Base-by-base conservation (phyloP, 2,113 vertebrate species). In the Ivindomyrus marchei region DNA sequence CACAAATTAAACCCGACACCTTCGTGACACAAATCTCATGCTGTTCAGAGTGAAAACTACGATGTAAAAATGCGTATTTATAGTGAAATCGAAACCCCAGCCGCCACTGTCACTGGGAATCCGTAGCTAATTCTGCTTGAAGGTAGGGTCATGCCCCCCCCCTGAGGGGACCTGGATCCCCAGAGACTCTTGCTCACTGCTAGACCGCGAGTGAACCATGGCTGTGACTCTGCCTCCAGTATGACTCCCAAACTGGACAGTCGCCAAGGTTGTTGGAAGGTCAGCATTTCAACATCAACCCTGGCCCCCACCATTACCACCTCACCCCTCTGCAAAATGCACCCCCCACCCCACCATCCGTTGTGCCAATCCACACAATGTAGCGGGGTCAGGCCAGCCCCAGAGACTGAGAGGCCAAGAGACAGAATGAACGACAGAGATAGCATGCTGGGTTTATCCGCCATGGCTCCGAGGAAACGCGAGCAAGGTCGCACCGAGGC, bases 401-500 rank as follows among this genome's bases (percentile, higher is more conserved):
- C 50, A 84, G 88, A 89, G 70, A 85, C 21, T 19, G 21, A 49
- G 74, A 50, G 52, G 45, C 46, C 3, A 45, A 58, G 89, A 88
- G 45, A 56, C 49, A 56, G 86, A 27, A 49, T 49, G 77, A 89
- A 74, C 24, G 45, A 62, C 50, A 86, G 56, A 62, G 45, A 88
- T 91, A 92, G 91, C 91, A 87, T 62, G 89, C 90, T 89, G 89
- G 87, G 90, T 91, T 93, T 93, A 92, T 93, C 93, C 87, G 80
- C 91, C 91, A 13, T 84, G 91, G 91, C 92, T 92, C 92, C 88
- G 88, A 91, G 92, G 92, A 92, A 94, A 92, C 88, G 46, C 90
- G 85, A 90, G 89, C 90, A 92, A 92, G 94, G 94, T 91, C 93
- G 93, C 92, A 92, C 90, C 24, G 47, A 53, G 94, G 94, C 93